Evolutionary conservation across 1,140 invertebrate species (phyloP), one percentile per base, ranked within the genome.

Genomic region (Bilobella aurantiaca): DNA sequence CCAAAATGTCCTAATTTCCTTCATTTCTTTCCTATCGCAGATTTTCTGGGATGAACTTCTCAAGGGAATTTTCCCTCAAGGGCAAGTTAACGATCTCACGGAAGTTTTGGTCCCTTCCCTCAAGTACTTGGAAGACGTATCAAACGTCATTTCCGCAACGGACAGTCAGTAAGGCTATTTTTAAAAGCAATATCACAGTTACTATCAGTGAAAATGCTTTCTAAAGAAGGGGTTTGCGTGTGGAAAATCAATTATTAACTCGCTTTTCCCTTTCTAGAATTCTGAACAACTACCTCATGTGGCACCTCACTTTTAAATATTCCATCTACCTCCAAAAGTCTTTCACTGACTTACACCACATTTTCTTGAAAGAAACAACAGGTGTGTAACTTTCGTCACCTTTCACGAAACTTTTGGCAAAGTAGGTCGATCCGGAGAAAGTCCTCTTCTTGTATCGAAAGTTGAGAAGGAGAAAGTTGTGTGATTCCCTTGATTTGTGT

Each of bases 231-330:
- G 58, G 60, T 66, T 64, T n/a, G 34, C 31, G n/a, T n/a, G n/a
- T n/a, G n/a, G n/a, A n/a, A n/a, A n/a, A n/a, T n/a, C n/a, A n/a
- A n/a, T n/a, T n/a, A n/a, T n/a, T n/a, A n/a, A n/a, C n/a, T n/a
- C n/a, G n/a, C n/a, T n/a, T n/a, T n/a, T 57, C 23, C 49, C 21
- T 59, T 75, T 73, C 32, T 69, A 83, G 81, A 65, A 77, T 79
- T 5, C 69, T 84, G 53, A 85, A 85, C 74, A 82, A 83, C 70
- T 86, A 85, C 73, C 70, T 85, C 42, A 81, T 83, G 67, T 86
- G 83, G 82, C 79, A 78, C 58, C 74, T 85, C 31, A 79, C 81
- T 3, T 74, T 78, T 5, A 75, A 78, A 37, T 85, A 83, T 74
- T 73, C 82, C 5, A 82, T 82, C 3, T 84, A 82, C 70, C 75